Evolutionary conservation across 1,140 invertebrate genomes (phyloP).

Genomic region (Sitophilus oryzae): DNA sequence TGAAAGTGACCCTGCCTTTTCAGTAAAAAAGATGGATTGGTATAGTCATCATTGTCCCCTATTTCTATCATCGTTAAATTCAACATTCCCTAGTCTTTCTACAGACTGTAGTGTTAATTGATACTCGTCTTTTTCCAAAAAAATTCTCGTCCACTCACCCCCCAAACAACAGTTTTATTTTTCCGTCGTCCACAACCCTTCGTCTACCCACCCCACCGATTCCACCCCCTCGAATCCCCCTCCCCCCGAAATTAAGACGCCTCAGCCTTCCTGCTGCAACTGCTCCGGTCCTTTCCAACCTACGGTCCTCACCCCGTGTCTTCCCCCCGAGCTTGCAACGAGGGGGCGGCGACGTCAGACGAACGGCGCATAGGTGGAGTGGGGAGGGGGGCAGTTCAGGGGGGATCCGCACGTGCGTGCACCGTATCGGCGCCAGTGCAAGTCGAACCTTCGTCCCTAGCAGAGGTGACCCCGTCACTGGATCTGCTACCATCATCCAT

Average conservation of each 20-base stretch:
- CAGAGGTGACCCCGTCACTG: constrained; percentile 16
- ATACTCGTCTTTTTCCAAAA: too few relatives aligned
- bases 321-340: too few relatives aligned
- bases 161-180: constrained; percentile 7
- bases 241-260: constrained; percentile 25
- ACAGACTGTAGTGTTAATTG: too few relatives aligned
- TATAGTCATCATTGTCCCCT: too few relatives aligned
- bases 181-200: background rate
- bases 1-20: too few relatives aligned
- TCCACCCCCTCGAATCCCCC: constrained; percentile 10
- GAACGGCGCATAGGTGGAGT: background rate
- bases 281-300: constrained; percentile 17
- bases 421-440: constrained; percentile 16
- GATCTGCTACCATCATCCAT: too few relatives aligned
- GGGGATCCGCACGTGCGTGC: constrained; percentile 19
- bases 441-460: constrained; percentile 12
- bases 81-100: too few relatives aligned
- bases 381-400: background rate
- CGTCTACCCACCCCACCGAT: background rate
- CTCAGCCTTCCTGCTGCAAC: too few relatives aligned
- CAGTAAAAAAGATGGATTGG: too few relatives aligned
- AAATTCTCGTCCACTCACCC: too few relatives aligned
- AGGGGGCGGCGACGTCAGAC: constrained; percentile 6
- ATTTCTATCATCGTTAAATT: too few relatives aligned
- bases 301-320: too few relatives aligned